These are phyloP conservation scores for Oryzias celebensis DNA, from an alignment of 2,113 vertebrate species.

Conservation along the genomic window DNA sequence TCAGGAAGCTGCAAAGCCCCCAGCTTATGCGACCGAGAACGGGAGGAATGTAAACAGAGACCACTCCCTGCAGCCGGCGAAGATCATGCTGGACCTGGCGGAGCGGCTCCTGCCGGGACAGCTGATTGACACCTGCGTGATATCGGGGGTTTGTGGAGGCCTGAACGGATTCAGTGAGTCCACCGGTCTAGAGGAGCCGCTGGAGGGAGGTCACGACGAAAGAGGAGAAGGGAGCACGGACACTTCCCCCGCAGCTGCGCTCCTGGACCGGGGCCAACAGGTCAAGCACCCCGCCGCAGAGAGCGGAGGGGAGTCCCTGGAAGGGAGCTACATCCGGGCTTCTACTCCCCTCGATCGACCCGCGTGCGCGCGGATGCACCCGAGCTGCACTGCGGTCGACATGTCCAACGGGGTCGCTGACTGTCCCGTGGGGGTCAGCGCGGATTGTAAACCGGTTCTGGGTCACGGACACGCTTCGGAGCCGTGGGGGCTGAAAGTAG, in stretches of 20 bases:
- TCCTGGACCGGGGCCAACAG: conserved; percentile 17
- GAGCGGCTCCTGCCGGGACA: conserved; percentile 16
- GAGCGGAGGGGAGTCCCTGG: conserved; percentile 13
- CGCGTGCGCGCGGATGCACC: conserved; percentile 6
- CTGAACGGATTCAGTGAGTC: conserved; percentile 73
- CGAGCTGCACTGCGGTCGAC: conserved; percentile 3
- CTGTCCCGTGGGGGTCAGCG: neutral
- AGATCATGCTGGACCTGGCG: conserved; percentile 34
- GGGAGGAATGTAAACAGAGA: conserved; percentile 54
- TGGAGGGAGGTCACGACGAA: neutral
- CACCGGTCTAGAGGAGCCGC: conserved; percentile 22
- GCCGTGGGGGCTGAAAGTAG: conserved; percentile 57
- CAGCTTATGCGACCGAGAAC: conserved; percentile 29
- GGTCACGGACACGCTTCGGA: conserved; percentile 15
- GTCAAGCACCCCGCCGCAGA: conserved; percentile 4
- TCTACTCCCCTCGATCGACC: neutral
- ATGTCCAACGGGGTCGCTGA: conserved; percentile 53
- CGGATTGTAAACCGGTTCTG: neutral
- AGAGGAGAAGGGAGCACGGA: conserved; percentile 14
- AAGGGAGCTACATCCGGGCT: neutral
- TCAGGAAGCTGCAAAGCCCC: conserved; percentile 40
- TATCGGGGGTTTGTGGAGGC: conserved; percentile 31
- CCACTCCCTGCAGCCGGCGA: neutral
- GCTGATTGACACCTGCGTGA: conserved; percentile 34
- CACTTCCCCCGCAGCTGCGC: conserved; percentile 42